A percentile compares a stretch with the other conserved stretches of the same genome.
These are phyloP conservation scores for Carollia perspicillata DNA, from an alignment of 2,113 vertebrate species.

Conservation along the genomic window DNA sequence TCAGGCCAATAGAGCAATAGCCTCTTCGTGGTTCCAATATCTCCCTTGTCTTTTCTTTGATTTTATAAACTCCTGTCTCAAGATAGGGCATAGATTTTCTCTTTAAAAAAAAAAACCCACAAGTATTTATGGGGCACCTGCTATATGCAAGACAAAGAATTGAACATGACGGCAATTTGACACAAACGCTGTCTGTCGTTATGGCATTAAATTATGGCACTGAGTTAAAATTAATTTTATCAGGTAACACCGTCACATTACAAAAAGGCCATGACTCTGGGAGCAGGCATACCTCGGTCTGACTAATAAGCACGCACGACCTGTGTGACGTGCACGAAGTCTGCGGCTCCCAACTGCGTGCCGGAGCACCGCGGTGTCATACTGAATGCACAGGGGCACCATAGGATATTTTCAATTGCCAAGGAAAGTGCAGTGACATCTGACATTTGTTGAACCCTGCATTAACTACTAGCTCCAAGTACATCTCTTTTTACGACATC, in stretches of 20 bases:
- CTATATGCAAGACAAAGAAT: neutral
- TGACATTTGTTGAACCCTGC: neutral
- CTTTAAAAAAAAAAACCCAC: too few relatives aligned
- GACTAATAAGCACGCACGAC: neutral
- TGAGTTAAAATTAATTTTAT: conserved; percentile 2
- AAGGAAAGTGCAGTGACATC: neutral
- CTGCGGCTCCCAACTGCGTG: neutral
- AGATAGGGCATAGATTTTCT: neutral
- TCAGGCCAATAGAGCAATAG: neutral
- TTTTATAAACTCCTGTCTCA: conserved; percentile 17
- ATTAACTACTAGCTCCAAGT: neutral
- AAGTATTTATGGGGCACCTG: neutral
- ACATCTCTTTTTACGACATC: neutral
- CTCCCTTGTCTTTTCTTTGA: neutral
- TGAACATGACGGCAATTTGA: neutral
- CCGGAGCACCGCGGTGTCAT: neutral
- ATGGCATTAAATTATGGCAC: neutral
- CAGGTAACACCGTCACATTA: neutral
- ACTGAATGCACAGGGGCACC: neutral
- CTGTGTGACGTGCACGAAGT: neutral
- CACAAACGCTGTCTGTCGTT: neutral
- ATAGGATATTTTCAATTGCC: neutral
- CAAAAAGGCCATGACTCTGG: neutral
- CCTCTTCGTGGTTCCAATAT: neutral
- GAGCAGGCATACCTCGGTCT: neutral